phyloP scores from a whole-genome alignment of 2,888 invertebrate species.

The Tuberolachnus salignus region DNA sequence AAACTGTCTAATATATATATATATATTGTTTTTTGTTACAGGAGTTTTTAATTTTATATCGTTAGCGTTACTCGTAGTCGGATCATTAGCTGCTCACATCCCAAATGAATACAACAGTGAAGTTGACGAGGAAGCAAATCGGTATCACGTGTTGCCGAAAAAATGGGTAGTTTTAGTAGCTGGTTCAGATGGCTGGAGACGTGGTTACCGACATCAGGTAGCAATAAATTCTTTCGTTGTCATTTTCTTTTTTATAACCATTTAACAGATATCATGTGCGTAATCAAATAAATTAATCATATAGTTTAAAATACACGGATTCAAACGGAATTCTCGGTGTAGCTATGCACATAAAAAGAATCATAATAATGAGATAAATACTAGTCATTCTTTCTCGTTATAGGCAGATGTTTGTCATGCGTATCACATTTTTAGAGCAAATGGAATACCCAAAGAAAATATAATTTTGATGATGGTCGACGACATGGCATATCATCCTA shows the following conservation, averaged over 20 bases:
- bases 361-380: no score
- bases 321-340: no score
- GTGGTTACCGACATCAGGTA: conserved; percentile 70
- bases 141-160: conserved; percentile 58
- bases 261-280: conserved; percentile 59
- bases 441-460: conserved; percentile 61
- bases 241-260: no score
- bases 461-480: conserved; percentile 71
- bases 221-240: conserved; percentile 25
- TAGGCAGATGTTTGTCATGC: conserved; percentile 57
- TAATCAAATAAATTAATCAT: no score
- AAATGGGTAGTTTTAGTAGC: conserved; percentile 68
- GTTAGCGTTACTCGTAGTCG: background rate
- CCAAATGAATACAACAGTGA: background rate
- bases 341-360: no score
- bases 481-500: conserved; percentile 66
- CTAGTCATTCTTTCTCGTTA: conserved; percentile 10
- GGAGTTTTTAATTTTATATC: background rate
- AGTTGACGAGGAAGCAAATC: background rate
- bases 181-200: conserved; percentile 66
- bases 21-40: no score
- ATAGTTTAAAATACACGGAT: no score
- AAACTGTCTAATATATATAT: no score
- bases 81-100: background rate
- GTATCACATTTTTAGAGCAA: conserved; percentile 51